Evolutionary conservation across 64 coral and sea anemone species (phyloP), one percentile per base, ranked within the genome.

Genomic region (Montipora efflorescens): DNA sequence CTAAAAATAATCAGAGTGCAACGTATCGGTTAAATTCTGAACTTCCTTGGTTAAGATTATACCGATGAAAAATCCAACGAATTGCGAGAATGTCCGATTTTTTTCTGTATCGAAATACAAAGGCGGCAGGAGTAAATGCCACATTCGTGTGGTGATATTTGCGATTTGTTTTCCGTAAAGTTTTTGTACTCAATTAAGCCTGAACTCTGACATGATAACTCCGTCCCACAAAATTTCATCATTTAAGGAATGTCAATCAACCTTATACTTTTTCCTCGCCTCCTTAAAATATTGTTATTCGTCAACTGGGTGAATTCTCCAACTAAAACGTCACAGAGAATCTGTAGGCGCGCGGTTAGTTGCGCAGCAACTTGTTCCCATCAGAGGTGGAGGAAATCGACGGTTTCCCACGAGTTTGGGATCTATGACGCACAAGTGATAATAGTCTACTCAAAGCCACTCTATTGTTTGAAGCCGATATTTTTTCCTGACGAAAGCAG

Each of bases 401-500:
- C 82, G 3, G 66, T 46, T 86, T 86, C 82, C 68, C 82, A 86
- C 82, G 82, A 48, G 66, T 45, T 19, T 46, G 64, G 45, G 67
- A 86, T 86, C 62, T 50, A 43, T 86, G 82, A 86, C 82, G 82
- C 67, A 72, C 82, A 86, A 70, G 46, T 48, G 28, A 71, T 86
- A 86, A 86, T 71, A 86, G 82, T 70, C 16, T 86, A 71, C 82
- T 86, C 62, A 64, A 86, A 50, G 49, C 67, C 82, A 71, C 82
- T 86, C 66, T 7, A 72, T 86, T 66, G 82, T 45, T 44, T 66
- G 19, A 86, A 72, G 82, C 82, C 82, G 66, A 86, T 86, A 86
- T 86, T 86, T 72, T 67, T 48, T 20, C 82, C n/a, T 86, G 82
- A 86, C 82, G 82, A 86, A 86, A 86, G 43, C 64, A 49, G 18